A percentile compares a stretch with the other conserved stretches of the same genome.
Conservation (phyloP, 2,113 vertebrate genomes). For the Boulengeromyrus knoepffleri region DNA sequence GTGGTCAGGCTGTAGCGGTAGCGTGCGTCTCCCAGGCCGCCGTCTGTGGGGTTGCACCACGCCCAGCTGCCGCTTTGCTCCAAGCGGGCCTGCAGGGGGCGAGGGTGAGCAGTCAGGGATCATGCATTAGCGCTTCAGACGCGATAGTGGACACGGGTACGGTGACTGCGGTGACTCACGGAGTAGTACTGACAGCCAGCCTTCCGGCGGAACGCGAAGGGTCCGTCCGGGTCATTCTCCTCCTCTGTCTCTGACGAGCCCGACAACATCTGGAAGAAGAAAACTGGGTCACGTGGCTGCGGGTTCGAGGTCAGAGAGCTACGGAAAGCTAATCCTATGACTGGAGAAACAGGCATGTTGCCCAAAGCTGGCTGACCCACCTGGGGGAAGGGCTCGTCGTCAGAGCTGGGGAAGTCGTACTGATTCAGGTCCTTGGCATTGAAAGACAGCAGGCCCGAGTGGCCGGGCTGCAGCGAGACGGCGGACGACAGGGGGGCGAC, state of each 20-base stretch:
- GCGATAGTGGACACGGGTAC: neutral
- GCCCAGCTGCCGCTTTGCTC: conserved; percentile 84
- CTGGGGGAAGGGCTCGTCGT: conserved; percentile 92
- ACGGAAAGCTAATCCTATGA: neutral
- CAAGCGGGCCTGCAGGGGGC: conserved; percentile 66
- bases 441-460: conserved; percentile 79
- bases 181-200: conserved; percentile 94
- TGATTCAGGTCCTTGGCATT: conserved; percentile 97
- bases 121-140: neutral
- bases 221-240: conserved; percentile 94
- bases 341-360: neutral
- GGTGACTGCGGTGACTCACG: conserved; percentile 61
- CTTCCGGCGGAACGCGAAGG: conserved; percentile 93
- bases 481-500: conserved; percentile 63
- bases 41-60: conserved; percentile 80
- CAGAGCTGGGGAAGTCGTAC: conserved; percentile 97
- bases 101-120: neutral
- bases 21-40: conserved; percentile 74
- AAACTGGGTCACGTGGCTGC: neutral
- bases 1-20: conserved; percentile 93
- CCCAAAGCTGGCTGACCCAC: conserved; percentile 48
- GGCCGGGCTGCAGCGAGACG: conserved; percentile 72
- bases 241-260: conserved; percentile 95
- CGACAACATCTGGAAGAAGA: conserved; percentile 61
- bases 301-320: neutral